phyloP scores from a whole-genome alignment of 2,888 invertebrate genomes.

The Spialia ferax region DNA sequence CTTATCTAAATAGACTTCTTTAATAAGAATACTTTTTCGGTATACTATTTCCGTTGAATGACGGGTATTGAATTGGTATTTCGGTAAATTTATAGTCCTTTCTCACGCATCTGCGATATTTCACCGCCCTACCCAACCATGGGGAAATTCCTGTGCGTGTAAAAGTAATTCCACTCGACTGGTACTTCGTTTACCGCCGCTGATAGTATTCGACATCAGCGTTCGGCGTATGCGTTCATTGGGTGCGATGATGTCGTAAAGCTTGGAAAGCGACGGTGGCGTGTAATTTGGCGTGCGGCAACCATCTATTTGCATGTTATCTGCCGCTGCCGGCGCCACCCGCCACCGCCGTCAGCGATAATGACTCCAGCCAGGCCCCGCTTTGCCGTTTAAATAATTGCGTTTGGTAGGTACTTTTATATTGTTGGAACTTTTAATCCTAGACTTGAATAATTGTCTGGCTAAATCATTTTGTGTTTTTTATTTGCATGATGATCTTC shows the following conservation, averaged over 20 bases:
- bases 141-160: slow-evolving; percentile 5
- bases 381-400: neutral
- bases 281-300: slow-evolving; percentile 32
- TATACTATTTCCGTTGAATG: neutral
- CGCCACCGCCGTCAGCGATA: slow-evolving; percentile 31
- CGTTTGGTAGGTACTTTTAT: too few relatives aligned
- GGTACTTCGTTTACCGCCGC: neutral
- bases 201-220: slow-evolving; percentile 5
- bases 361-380: slow-evolving; percentile 11
- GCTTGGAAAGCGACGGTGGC: slow-evolving; percentile 18
- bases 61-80: neutral
- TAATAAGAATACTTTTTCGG: neutral
- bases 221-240: neutral
- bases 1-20: too few relatives aligned
- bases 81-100: neutral
- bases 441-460: too few relatives aligned
- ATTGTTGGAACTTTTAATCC: too few relatives aligned
- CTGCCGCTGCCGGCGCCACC: slow-evolving; percentile 32
- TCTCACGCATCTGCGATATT: slow-evolving; percentile 2
- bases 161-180: slow-evolving; percentile 9
- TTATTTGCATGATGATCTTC: too few relatives aligned
- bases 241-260: slow-evolving; percentile 15
- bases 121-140: neutral
- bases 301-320: slow-evolving; percentile 38
- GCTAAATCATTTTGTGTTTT: too few relatives aligned